Evolutionary conservation across 2,888 invertebrate genomes (phyloP).

Genomic region (Melinaea menophilus): DNA sequence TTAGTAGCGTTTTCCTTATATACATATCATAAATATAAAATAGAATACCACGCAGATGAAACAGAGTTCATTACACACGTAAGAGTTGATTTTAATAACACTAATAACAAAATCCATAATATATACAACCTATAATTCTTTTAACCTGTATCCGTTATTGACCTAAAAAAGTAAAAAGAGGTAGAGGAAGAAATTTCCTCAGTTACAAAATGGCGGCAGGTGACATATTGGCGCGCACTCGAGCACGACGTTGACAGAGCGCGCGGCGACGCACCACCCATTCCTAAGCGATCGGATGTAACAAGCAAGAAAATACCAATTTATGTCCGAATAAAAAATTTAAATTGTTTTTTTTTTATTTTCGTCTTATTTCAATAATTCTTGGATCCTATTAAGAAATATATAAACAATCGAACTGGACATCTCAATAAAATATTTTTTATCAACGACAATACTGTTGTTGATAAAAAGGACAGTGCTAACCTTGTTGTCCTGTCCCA

Average conservation of each 20-base stretch:
- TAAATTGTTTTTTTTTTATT: too few relatives aligned
- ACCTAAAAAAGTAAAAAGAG: slow-evolving; percentile 28
- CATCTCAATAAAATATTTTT: too few relatives aligned
- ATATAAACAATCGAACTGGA: too few relatives aligned
- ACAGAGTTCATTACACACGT: too few relatives aligned
- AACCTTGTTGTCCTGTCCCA: too few relatives aligned
- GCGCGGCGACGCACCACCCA: slow-evolving; percentile 38
- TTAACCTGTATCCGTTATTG: slow-evolving; percentile 29
- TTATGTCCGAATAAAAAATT: too few relatives aligned
- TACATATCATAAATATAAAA: neutral
- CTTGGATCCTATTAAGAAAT: too few relatives aligned
- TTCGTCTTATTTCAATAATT: too few relatives aligned
- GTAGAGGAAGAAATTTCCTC: slow-evolving; percentile 19
- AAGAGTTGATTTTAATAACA: neutral
- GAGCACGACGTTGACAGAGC: slow-evolving; percentile 51
- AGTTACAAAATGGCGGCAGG: slow-evolving; percentile 35
- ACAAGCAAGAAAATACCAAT: too few relatives aligned
- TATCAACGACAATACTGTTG: too few relatives aligned
- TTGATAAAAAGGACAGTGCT: too few relatives aligned
- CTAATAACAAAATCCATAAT: neutral
- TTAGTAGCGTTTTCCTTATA: neutral
- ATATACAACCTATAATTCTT: slow-evolving; percentile 11
- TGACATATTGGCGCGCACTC: slow-evolving; percentile 49
- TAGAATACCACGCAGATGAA: neutral
- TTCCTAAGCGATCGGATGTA: slow-evolving; percentile 25